These are phyloP conservation scores for Rhinopomastus cyanomelas DNA, from an alignment of 2,113 vertebrate species.

Conservation along the genomic window DNA sequence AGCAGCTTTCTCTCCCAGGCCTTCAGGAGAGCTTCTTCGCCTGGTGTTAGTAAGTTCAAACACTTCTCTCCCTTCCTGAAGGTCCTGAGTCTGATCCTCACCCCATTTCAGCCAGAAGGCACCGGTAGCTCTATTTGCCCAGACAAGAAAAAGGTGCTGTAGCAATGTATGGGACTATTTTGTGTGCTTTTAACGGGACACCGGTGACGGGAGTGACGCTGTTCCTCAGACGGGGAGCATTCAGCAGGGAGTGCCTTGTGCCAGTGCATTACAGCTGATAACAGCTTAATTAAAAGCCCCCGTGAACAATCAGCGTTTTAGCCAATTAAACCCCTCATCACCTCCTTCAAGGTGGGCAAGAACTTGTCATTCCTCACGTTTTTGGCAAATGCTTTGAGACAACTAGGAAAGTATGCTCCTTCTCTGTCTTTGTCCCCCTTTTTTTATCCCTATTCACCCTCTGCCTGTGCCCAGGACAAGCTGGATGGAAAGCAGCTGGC, in stretches of 20 bases:
- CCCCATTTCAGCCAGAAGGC: not conserved
- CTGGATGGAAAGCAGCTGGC: constrained; percentile 32
- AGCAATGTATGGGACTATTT: not conserved
- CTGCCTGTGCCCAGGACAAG: constrained; percentile 34
- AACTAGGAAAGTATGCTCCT: not conserved
- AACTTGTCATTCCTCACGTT: not conserved
- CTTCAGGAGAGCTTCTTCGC: constrained; percentile 64
- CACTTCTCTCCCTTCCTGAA: not conserved
- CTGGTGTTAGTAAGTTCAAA: constrained; percentile 54
- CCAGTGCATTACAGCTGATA: not conserved
- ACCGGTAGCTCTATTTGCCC: not conserved
- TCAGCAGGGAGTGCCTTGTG: not conserved
- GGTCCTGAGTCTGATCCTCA: not conserved
- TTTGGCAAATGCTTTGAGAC: not conserved
- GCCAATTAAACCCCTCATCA: not conserved
- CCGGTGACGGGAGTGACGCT: not conserved
- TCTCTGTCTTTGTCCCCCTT: rapidly evolving
- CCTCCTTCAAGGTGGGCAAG: not conserved
- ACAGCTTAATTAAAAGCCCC: not conserved
- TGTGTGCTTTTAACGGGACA: not conserved
- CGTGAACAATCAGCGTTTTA: not conserved
- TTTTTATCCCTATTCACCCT: not conserved
- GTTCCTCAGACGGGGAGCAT: not conserved
- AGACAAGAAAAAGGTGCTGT: not conserved
- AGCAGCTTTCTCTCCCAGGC: constrained; percentile 64